Base-by-base conservation (phyloP, 37 sponge, comb jelly and placozoan genomes). In the Theonella swinhoei region DNA sequence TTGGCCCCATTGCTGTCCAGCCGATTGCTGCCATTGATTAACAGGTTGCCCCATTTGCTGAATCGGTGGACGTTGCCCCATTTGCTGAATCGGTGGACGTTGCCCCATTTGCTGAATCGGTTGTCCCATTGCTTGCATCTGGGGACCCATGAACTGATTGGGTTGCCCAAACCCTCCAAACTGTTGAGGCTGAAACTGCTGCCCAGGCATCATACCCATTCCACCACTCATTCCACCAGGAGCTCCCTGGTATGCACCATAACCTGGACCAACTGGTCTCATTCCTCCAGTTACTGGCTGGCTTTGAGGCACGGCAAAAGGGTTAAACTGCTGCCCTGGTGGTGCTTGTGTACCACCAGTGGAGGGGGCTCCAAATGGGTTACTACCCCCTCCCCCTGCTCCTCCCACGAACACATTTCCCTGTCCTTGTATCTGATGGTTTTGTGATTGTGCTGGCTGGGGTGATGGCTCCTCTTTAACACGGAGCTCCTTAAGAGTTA, bases 391-490 rank as follows among this genome's bases (percentile, higher is more conserved):
- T 33, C 62, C 26, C n/a, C 81, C 58, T 24, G 67, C 47, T 62
- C 67, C 31, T 3, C 63, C 37, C 24, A 63, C 24, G 26, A 26
- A 9, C 26, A 29, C 26, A 17, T 26, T 63, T 1, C 76, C 76
- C 14, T 42, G 42, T 39, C 42, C 26, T 28, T 72, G 73, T 24
- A 34, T 62, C 2, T 29, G 26, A 25, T 70, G 71, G 7, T 8
- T n/a, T 7, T 5, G 20, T 68, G 69, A 31, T 20, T 4, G 8
- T 34, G 76, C 39, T 75, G 84, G 7, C 22, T 43, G 34, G 74
- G 87, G 23, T 77, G 62, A 3, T 7, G 68, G 71, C 47, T 85
- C 85, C 1, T 88, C 89, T 35, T 87, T 86, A 8, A 86, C 26
- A 38, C 62, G 75, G 23, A 93, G 29, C 1, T 79, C 90, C 58